Percentiles rank a stretch among this genome's conserved stretches.
Conservation (phyloP, 2,113 vertebrate genomes). For the Tragelaphus strepsiceros region DNA sequence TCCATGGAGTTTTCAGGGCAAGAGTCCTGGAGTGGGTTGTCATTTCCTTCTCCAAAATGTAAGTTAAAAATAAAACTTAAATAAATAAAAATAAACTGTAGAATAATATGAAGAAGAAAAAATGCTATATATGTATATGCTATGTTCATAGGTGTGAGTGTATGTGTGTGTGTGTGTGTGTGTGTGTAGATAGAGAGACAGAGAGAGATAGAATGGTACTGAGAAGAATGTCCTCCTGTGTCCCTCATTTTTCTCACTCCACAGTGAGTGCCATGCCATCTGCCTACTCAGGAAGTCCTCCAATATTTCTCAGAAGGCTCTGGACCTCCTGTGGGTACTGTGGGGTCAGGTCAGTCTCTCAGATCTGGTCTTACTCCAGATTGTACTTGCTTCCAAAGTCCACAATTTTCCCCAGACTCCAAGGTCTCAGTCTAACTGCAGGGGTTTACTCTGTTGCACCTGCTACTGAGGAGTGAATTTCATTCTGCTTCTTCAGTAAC, state of each 20-base stretch:
- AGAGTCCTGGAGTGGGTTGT: not conserved
- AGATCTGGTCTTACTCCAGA: not conserved
- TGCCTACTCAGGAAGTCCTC: not conserved
- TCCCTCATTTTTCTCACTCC: not conserved
- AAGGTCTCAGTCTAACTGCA: not conserved
- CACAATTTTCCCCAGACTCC: not conserved
- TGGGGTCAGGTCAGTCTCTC: not conserved
- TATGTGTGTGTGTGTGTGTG: not conserved
- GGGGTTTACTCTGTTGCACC: rapidly evolving
- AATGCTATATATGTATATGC: not conserved
- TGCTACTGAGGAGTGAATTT: not conserved
- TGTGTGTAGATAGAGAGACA: not conserved
- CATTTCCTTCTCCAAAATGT: not conserved
- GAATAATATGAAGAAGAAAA: not conserved
- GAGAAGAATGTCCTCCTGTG: not conserved
- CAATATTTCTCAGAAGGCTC: not conserved
- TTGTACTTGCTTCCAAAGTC: not conserved
- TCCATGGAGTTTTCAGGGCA: not conserved
- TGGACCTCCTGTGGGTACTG: not conserved
- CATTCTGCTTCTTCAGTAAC: not conserved
- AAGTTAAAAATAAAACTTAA: not conserved
- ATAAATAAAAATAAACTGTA: not conserved
- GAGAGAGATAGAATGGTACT: not conserved
- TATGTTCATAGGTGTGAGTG: not conserved
- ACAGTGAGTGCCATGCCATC: not conserved